These are phyloP conservation scores for Carcina quercana DNA, from an alignment of 2,888 invertebrate genomes.

Conservation along the genomic window DNA sequence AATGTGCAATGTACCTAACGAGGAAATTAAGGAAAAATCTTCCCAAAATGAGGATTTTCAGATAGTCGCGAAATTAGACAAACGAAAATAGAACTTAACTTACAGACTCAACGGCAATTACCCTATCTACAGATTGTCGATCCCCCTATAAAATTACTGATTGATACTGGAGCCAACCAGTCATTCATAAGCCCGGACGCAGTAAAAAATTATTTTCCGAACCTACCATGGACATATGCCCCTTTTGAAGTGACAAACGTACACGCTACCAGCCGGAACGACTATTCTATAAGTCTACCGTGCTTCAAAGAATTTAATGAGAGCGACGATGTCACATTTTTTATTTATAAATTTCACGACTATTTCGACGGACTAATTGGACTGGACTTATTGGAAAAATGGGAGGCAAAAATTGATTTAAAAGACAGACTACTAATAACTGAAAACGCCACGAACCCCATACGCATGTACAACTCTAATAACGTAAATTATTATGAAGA, in stretches of 20 bases:
- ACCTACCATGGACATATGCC: too few species aligned
- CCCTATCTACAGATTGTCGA: slow-evolving; percentile 12
- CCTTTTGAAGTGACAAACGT: slow-evolving; percentile 15
- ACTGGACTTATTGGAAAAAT: slow-evolving; percentile 12
- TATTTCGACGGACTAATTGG: slow-evolving; percentile 16
- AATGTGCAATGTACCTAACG: too few species aligned
- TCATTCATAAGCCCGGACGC: too few species aligned
- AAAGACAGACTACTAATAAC: slow-evolving; percentile 11
- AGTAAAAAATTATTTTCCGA: too few species aligned
- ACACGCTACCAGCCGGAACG: slow-evolving; percentile 6
- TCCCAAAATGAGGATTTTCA: background rate
- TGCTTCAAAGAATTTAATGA: slow-evolving; percentile 4
- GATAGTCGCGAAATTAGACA: background rate
- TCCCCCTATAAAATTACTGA: slow-evolving; percentile 13
- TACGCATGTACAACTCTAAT: slow-evolving; percentile 16
- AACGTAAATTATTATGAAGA: slow-evolving; percentile 20
- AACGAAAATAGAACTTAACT: slow-evolving; percentile 13
- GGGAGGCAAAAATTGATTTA: slow-evolving; percentile 14
- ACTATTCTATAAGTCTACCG: slow-evolving; percentile 1
- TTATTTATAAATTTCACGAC: too few species aligned
- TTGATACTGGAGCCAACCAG: slow-evolving; percentile 10
- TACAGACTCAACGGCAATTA: slow-evolving; percentile 12
- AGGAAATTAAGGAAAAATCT: too few species aligned
- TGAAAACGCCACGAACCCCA: slow-evolving; percentile 7
- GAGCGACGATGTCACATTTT: slow-evolving; percentile 1